Evolutionary conservation across 1,140 invertebrate genomes (phyloP).

Genomic region (Ostrea denselamellosa): DNA sequence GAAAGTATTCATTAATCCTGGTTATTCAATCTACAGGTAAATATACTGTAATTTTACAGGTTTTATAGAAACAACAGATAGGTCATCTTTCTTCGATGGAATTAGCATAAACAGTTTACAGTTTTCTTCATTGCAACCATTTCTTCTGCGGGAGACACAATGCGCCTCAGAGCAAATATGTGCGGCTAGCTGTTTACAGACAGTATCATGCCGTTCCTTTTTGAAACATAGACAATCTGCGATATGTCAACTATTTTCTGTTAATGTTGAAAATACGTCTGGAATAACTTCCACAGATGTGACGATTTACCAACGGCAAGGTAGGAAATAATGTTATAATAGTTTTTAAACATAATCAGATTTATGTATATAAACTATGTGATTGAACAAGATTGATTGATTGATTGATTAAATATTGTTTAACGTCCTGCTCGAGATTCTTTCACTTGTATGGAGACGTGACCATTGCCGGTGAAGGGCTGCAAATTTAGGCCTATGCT

Average conservation of each 20-base stretch:
- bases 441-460: too few species aligned
- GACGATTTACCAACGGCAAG: neutral
- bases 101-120: neutral
- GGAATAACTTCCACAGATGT: neutral
- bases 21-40: too few species aligned
- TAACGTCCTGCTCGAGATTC: too few species aligned
- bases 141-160: neutral
- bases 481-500: too few species aligned
- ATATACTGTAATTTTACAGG: neutral
- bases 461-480: too few species aligned
- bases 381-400: neutral
- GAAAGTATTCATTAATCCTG: too few species aligned
- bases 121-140: neutral
- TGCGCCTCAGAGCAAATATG: neutral
- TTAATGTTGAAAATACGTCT: neutral
- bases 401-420: too few species aligned
- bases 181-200: neutral
- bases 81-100: neutral
- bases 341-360: neutral
- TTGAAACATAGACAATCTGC: neutral
- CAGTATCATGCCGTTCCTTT: neutral
- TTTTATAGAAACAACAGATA: neutral
- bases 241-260: neutral
- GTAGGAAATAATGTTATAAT: neutral
- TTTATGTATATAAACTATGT: neutral